Percentiles rank a stretch among this genome's conserved stretches.
Conservation (phyloP, 2,797 vertebrate species). For the Synaphobranchus kaupii region DNA sequence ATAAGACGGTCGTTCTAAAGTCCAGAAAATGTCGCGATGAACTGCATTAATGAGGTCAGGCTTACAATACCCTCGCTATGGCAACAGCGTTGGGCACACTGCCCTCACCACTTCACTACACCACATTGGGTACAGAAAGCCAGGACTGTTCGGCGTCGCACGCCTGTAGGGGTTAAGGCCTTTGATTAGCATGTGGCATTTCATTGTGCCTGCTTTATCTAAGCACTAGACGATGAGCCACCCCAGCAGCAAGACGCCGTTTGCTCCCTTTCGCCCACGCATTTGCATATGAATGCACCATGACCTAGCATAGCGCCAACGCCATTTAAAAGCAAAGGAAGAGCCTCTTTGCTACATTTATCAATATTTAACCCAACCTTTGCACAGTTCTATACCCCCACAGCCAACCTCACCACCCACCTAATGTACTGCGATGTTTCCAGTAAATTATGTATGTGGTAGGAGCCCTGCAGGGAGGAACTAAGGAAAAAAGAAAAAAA, state of each 20-base stretch:
- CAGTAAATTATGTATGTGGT: not conserved
- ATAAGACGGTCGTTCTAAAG: not conserved
- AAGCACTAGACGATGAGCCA: not conserved
- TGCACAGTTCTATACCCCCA: not conserved
- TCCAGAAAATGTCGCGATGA: not conserved
- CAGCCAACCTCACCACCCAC: not conserved
- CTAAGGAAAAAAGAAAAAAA: not conserved
- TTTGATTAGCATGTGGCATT: not conserved
- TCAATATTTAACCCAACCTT: not conserved
- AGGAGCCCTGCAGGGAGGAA: not conserved
- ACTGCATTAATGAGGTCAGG: not conserved
- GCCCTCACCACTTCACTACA: not conserved
- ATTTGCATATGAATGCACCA: not conserved
- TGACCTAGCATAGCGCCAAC: not conserved
- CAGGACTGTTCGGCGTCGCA: not conserved
- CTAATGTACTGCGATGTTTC: not conserved
- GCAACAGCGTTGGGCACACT: not conserved
- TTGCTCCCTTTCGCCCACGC: not conserved
- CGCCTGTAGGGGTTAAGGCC: not conserved
- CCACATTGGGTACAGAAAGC: not conserved
- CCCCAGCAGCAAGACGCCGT: not conserved
- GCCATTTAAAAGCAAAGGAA: not conserved
- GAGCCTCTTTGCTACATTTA: no score
- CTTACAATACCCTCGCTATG: not conserved
- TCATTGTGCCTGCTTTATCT: not conserved